Conservation (phyloP, 2,113 vertebrate species). For the Pandion haliaetus region DNA sequence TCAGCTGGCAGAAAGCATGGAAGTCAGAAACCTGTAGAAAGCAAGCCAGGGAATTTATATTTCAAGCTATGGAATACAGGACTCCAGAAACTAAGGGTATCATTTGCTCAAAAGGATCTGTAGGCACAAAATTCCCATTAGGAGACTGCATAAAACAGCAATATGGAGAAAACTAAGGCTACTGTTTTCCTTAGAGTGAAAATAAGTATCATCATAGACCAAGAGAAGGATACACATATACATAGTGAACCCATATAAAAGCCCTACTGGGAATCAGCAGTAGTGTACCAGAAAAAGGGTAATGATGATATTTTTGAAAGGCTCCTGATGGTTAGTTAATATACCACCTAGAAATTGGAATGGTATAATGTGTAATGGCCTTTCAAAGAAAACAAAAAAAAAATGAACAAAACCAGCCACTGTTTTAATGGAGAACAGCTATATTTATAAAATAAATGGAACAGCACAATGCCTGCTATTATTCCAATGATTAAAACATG, state of each 20-base stretch:
- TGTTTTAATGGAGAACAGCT: not conserved
- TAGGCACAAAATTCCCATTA: not conserved
- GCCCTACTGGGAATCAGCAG: not conserved
- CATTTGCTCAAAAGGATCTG: not conserved
- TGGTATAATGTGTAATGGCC: not conserved
- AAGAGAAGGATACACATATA: not conserved
- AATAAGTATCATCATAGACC: not conserved
- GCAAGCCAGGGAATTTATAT: not conserved
- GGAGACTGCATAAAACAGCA: not conserved
- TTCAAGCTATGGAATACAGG: not conserved
- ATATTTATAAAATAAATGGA: conserved; percentile 14
- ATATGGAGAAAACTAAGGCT: not conserved
- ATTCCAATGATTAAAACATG: not conserved
- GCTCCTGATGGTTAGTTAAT: not conserved
- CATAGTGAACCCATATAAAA: not conserved
- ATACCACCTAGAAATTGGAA: not conserved
- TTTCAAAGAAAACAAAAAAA: not conserved
- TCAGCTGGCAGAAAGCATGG: not conserved
- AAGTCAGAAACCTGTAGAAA: not conserved
- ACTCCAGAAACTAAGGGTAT: not conserved
- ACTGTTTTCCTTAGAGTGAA: not conserved
- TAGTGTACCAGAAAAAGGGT: not conserved
- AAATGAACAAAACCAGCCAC: not conserved
- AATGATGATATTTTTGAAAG: not conserved
- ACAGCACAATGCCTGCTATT: not conserved